Evolutionary conservation across 1,140 invertebrate genomes (phyloP).

Genomic region (Megalopta genalis): DNA sequence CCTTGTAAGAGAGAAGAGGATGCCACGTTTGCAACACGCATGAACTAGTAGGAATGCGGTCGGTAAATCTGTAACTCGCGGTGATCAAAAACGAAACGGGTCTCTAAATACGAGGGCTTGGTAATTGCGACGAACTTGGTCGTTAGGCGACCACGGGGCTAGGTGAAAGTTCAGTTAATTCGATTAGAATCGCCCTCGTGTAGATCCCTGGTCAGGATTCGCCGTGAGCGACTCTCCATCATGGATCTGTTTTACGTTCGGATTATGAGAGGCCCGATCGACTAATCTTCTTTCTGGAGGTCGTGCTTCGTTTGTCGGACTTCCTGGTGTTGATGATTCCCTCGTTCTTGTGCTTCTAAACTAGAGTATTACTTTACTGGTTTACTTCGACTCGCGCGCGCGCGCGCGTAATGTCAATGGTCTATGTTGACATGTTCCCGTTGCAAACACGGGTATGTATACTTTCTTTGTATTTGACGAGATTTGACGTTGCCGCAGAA

Average conservation of each 20-base stretch:
- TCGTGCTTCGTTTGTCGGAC: slow-evolving; percentile 48
- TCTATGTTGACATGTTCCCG: too few species aligned
- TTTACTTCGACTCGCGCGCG: too few species aligned
- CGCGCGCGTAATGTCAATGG: too few species aligned
- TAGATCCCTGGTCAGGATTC: slow-evolving; percentile 64
- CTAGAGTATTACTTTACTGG: neutral
- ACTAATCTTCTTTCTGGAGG: slow-evolving; percentile 25
- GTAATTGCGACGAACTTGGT: slow-evolving; percentile 62
- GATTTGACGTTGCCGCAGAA: too few species aligned
- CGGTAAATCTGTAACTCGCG: slow-evolving; percentile 2
- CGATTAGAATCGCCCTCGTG: slow-evolving; percentile 71
- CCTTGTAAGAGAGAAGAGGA: neutral
- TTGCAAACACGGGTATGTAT: too few species aligned
- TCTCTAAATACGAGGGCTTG: slow-evolving; percentile 47
- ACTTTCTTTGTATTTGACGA: too few species aligned
- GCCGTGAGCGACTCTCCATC: slow-evolving; percentile 55
- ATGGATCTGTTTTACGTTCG: slow-evolving; percentile 46
- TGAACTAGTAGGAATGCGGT: slow-evolving; percentile 2
- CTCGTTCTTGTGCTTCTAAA: slow-evolving; percentile 27
- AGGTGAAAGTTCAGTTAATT: slow-evolving; percentile 74
- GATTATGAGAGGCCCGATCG: slow-evolving; percentile 46
- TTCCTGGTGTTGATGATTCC: slow-evolving; percentile 47
- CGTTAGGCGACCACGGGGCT: slow-evolving; percentile 53
- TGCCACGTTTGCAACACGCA: neutral
- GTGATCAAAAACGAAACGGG: slow-evolving; percentile 14